phyloP scores from a whole-genome alignment of 2,113 vertebrate species.

The Cricetomys ansorgei region DNA sequence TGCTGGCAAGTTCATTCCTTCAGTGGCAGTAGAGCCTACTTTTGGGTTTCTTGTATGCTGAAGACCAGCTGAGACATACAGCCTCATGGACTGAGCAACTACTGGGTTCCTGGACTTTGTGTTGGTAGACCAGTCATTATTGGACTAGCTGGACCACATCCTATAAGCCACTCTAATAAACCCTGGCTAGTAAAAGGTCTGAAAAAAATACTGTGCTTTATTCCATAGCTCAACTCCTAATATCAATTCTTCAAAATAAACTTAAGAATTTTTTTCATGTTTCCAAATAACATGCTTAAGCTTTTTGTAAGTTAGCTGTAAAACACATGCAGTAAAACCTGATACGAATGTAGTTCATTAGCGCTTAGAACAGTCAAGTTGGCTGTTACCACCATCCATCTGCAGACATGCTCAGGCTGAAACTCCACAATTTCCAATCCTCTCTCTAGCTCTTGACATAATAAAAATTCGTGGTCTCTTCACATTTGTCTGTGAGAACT shows the following conservation, averaged over 20 bases:
- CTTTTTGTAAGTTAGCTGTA: neutral
- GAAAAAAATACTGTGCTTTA: neutral
- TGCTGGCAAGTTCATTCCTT: neutral
- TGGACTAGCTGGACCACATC: neutral
- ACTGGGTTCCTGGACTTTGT: neutral
- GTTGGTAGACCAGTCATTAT: neutral
- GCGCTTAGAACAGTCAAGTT: neutral
- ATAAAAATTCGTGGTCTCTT: neutral
- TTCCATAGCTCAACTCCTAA: neutral
- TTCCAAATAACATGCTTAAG: conserved; percentile 18
- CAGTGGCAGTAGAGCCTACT: neutral
- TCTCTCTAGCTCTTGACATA: neutral
- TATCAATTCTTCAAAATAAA: neutral
- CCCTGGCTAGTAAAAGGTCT: neutral
- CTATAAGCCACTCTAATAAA: neutral
- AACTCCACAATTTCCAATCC: neutral
- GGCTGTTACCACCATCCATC: neutral
- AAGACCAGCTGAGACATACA: neutral
- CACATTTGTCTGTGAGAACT: neutral
- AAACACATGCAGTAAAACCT: neutral
- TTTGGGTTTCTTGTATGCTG: neutral
- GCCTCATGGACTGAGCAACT: neutral
- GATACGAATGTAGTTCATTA: neutral
- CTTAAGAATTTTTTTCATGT: neutral
- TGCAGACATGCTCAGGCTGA: neutral